Evolutionary conservation across 2,113 vertebrate species (phyloP).

Genomic region (Hydrochoerus hydrochaeris): DNA sequence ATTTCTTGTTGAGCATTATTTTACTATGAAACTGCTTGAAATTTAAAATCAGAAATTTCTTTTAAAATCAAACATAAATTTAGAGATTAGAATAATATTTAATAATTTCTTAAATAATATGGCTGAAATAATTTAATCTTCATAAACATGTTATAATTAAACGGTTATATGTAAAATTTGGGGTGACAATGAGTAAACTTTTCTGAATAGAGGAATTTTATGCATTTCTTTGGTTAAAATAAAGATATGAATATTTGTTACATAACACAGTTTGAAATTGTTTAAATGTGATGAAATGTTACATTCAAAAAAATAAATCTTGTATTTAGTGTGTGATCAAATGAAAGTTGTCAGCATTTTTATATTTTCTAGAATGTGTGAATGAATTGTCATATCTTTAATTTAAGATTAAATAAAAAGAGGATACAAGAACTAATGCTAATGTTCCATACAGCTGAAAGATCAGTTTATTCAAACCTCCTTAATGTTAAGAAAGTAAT

Average conservation of each 20-base stretch:
- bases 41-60: neutral
- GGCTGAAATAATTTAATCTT: neutral
- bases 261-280: neutral
- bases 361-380: neutral
- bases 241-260: neutral
- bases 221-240: neutral
- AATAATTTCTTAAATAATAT: slow-evolving; percentile 13
- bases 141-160: neutral
- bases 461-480: neutral
- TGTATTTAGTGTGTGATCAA: neutral
- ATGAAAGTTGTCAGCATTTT: neutral
- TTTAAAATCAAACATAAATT: neutral
- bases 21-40: neutral
- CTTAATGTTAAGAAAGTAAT: neutral
- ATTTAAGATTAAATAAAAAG: neutral
- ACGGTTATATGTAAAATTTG: neutral
- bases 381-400: neutral
- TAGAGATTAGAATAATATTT: neutral
- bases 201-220: neutral
- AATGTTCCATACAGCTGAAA: neutral
- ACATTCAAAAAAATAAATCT: neutral
- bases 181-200: neutral
- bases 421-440: neutral
- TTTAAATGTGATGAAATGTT: neutral
- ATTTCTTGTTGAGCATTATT: slow-evolving; percentile 36